Conservation (phyloP, 2,888 invertebrate species). For the Napeogenes sylphis region DNA sequence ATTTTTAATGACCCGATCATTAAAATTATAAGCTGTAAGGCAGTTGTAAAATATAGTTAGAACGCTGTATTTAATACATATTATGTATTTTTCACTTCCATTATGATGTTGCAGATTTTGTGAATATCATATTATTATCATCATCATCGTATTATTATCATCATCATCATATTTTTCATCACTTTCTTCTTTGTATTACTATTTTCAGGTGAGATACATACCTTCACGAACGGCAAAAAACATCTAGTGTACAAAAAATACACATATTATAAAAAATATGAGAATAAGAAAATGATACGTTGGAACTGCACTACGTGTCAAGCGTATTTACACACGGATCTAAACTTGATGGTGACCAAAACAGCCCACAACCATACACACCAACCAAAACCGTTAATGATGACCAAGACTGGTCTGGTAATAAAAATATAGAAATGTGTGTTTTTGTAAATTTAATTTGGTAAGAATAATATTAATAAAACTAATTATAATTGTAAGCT, state of each 20-base stretch:
- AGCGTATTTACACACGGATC: conserved; percentile 16
- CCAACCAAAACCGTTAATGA: conserved; percentile 8
- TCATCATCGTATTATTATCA: no score
- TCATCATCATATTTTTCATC: no score
- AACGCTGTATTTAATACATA: no score
- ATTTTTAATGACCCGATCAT: no score
- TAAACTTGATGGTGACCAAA: conserved; percentile 8
- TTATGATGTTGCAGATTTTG: no score
- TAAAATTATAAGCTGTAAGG: no score
- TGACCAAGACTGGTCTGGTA: conserved; percentile 8
- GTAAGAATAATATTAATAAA: no score
- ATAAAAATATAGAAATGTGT: conserved; percentile 6
- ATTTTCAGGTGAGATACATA: conserved; percentile 22
- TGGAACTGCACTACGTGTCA: conserved; percentile 39
- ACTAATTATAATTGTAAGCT: no score
- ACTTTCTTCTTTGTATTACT: not conserved
- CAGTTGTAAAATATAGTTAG: no score
- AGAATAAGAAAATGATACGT: conserved; percentile 12
- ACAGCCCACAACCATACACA: conserved; percentile 20
- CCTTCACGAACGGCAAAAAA: conserved; percentile 17
- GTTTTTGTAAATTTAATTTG: no score
- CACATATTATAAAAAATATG: conserved; percentile 36
- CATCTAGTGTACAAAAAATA: conserved; percentile 32
- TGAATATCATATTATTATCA: no score
- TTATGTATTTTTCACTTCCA: no score